Percentiles rank a stretch among this genome's conserved stretches.
Conservation (phyloP, 2,888 invertebrate genomes). For the Euplexia lucipara region DNA sequence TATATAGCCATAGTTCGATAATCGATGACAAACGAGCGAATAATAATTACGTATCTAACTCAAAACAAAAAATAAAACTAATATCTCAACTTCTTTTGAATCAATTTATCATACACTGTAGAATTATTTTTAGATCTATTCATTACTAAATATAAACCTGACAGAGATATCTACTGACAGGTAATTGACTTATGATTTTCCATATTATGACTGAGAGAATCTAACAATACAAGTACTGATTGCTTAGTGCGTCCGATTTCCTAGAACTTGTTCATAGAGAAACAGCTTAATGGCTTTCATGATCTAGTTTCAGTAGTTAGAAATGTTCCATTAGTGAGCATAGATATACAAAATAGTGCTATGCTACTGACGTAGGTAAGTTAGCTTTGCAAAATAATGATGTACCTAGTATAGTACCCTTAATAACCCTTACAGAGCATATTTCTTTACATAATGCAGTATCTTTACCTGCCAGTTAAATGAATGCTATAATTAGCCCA, state of each 20-base stretch:
- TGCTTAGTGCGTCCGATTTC: neutral
- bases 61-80: constrained; percentile 7
- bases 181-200: neutral
- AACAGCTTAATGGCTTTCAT: neutral
- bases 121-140: constrained; percentile 4
- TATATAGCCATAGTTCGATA: constrained; percentile 4
- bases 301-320: neutral
- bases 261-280: neutral
- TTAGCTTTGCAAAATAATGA: neutral
- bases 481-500: constrained; percentile 26
- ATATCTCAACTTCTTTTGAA: constrained; percentile 3
- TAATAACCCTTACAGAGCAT: too few species aligned
- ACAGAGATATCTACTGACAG: too few species aligned
- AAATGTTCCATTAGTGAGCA: neutral
- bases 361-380: neutral
- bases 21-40: constrained; percentile 7
- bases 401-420: neutral
- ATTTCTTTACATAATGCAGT: too few species aligned
- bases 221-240: neutral
- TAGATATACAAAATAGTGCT: neutral
- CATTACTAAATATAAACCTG: neutral
- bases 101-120: neutral
- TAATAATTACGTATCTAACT: neutral
- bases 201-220: neutral
- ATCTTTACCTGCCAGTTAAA: constrained; percentile 1